Evolutionary conservation across 2,797 vertebrate species (phyloP).

Genomic region (Anomalospiza imberbis): DNA sequence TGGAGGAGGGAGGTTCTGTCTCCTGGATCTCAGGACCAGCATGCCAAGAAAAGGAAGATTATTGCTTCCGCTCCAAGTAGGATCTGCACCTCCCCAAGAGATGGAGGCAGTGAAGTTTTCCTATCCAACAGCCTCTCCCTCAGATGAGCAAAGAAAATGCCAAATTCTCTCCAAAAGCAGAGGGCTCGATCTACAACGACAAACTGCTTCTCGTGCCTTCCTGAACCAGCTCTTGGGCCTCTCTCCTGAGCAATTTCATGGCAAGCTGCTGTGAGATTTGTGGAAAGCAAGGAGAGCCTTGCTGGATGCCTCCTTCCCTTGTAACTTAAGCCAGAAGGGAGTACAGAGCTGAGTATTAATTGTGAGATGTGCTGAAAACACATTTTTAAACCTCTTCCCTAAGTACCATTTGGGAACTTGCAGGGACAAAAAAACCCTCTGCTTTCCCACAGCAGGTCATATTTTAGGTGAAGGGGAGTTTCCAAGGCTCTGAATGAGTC

Average conservation of each 20-base stretch:
- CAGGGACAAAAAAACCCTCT: background rate
- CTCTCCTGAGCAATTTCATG: background rate
- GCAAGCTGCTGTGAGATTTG: background rate
- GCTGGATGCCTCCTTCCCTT: background rate
- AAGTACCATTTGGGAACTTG: background rate
- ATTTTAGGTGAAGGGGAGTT: background rate
- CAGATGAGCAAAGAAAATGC: background rate
- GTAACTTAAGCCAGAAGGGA: background rate
- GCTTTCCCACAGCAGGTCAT: background rate
- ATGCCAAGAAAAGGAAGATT: background rate
- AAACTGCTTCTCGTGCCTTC: background rate
- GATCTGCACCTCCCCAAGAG: background rate
- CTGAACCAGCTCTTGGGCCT: background rate
- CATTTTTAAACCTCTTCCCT: background rate
- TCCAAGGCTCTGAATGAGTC: background rate
- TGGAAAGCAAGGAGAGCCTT: background rate
- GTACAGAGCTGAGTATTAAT: background rate
- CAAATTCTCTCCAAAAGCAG: background rate
- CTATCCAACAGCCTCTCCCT: background rate
- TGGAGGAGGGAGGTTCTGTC: background rate
- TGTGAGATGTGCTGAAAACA: background rate
- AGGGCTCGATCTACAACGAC: background rate
- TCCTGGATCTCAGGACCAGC: background rate
- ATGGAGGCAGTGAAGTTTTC: background rate
- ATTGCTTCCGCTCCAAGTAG: background rate